Conservation (phyloP, 2,113 vertebrate genomes). For the Malurus elegans region DNA sequence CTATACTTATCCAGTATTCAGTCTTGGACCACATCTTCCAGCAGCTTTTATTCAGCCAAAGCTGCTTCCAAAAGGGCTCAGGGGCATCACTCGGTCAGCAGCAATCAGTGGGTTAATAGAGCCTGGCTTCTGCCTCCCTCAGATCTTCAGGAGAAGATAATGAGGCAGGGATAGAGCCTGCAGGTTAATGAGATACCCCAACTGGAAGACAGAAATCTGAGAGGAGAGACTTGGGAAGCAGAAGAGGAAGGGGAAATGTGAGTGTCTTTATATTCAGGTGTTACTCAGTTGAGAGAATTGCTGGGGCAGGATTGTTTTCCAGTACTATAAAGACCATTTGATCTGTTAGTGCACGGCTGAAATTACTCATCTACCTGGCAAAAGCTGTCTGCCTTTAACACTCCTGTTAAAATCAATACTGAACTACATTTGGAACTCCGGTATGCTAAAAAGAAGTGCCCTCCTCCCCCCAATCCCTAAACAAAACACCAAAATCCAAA, state of each 20-base stretch:
- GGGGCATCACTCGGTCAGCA: neutral
- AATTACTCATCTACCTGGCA: neutral
- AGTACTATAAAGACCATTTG: neutral
- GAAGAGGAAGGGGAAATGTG: neutral
- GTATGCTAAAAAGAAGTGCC: neutral
- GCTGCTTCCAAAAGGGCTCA: neutral
- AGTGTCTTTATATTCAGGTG: neutral
- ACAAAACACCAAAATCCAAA: neutral
- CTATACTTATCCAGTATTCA: neutral
- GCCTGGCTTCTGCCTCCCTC: neutral
- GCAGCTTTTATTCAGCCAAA: neutral
- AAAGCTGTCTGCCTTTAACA: neutral
- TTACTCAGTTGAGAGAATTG: neutral
- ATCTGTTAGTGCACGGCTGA: neutral
- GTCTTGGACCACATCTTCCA: neutral
- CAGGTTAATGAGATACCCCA: conserved; percentile 39
- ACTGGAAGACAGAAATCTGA: conserved; percentile 1
- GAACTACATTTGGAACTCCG: neutral
- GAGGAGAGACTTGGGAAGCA: neutral
- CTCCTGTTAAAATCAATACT: neutral
- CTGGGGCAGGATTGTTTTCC: neutral
- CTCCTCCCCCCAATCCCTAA: no score
- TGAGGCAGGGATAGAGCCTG: neutral
- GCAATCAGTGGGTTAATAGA: conserved; percentile 33
- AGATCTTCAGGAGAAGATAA: conserved; percentile 24